These are phyloP conservation scores for Acronicta leporina DNA, from an alignment of 2,888 invertebrate species.

Conservation along the genomic window DNA sequence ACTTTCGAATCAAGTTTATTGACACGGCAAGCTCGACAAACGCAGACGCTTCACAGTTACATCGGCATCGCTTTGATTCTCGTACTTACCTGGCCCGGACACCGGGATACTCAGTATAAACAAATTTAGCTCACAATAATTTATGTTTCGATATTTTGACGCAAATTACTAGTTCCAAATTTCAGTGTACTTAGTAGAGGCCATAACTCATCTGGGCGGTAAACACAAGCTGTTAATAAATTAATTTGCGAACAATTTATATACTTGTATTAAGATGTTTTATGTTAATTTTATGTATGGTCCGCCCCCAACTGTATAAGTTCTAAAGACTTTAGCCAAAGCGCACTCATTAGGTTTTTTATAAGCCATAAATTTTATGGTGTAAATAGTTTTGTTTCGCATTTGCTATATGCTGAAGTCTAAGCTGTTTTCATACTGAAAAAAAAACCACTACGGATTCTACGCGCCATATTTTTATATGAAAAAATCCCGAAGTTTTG, in stretches of 20 bases:
- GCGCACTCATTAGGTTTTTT: constrained; percentile 78
- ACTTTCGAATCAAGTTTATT: constrained; percentile 90
- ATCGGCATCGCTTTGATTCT: constrained; percentile 83
- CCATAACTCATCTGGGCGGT: constrained; percentile 68
- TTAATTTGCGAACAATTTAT: constrained; percentile 77
- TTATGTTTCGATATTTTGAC: constrained; percentile 19
- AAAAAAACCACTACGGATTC: no score
- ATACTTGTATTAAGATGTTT: constrained; percentile 77
- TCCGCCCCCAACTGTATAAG: constrained; percentile 74
- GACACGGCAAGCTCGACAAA: constrained; percentile 88
- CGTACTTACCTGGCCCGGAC: constrained; percentile 44
- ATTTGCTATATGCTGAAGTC: constrained; percentile 62
- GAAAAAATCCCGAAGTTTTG: no score
- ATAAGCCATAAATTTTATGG: constrained; percentile 78
- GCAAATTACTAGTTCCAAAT: constrained; percentile 32
- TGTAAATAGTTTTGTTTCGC: constrained; percentile 69
- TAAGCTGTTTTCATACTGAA: constrained; percentile 48
- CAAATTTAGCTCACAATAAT: constrained; percentile 40
- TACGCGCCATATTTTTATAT: no score
- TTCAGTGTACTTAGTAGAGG: constrained; percentile 47
- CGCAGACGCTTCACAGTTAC: constrained; percentile 85
- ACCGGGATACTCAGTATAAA: constrained; percentile 48
- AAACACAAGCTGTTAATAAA: constrained; percentile 75
- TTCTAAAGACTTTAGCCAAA: constrained; percentile 66
- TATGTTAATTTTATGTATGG: constrained; percentile 84